Conservation (phyloP, 2,888 invertebrate genomes). For the Meloe dianella region DNA sequence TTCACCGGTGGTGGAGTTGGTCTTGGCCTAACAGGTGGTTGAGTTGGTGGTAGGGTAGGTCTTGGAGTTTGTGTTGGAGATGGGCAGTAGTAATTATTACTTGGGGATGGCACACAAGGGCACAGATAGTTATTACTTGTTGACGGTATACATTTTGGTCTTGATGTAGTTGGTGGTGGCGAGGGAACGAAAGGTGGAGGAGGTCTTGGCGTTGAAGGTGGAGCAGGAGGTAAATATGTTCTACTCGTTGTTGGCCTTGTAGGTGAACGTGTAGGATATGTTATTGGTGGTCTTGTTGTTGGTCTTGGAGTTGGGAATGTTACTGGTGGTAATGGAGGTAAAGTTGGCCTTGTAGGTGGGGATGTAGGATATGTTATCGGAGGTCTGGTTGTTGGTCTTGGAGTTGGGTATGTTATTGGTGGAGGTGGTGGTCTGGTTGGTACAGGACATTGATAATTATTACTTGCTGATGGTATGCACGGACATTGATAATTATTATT, state of each 20-base stretch:
- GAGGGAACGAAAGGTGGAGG: not conserved
- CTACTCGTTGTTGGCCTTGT: slow-evolving; percentile 9
- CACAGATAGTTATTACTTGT: slow-evolving; percentile 29
- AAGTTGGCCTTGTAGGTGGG: slow-evolving; percentile 15
- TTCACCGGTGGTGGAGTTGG: slow-evolving; percentile 7
- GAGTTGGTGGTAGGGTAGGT: slow-evolving; percentile 3
- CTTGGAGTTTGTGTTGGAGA: slow-evolving; percentile 26
- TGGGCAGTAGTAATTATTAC: slow-evolving; percentile 28
- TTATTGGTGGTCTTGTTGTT: slow-evolving; percentile 34
- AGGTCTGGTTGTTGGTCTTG: slow-evolving; percentile 12
- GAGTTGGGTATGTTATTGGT: slow-evolving; percentile 33
- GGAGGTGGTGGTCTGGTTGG: slow-evolving; percentile 24
- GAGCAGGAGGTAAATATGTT: slow-evolving; percentile 31
- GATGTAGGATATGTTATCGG: not conserved
- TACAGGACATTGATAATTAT: slow-evolving; percentile 7
- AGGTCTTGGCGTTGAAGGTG: slow-evolving; percentile 11
- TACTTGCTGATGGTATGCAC: slow-evolving; percentile 6
- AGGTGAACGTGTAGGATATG: not conserved
- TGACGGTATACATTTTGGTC: slow-evolving; percentile 26
- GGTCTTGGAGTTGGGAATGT: slow-evolving; percentile 13
- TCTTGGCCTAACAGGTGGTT: slow-evolving; percentile 22
- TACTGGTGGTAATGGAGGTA: slow-evolving; percentile 27
- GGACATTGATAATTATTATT: slow-evolving; percentile 11
- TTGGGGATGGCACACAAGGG: slow-evolving; percentile 21
- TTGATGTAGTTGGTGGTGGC: slow-evolving; percentile 18